phyloP scores from a whole-genome alignment of 2,113 vertebrate genomes.

The Sapajus apella region DNA sequence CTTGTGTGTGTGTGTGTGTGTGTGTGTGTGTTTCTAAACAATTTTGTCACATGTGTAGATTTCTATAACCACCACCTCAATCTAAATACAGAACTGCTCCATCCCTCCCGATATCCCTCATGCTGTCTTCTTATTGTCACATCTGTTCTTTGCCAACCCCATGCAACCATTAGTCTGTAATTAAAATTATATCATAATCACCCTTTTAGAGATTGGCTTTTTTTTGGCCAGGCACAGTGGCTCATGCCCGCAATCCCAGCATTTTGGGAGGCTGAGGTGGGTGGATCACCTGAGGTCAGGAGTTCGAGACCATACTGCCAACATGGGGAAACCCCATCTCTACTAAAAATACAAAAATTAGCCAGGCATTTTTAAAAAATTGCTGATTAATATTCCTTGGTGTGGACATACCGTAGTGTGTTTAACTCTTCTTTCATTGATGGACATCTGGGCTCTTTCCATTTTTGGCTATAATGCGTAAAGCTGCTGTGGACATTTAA shows the following conservation, averaged over 20 bases:
- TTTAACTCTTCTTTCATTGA: not conserved
- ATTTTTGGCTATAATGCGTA: not conserved
- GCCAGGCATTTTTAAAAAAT: too few relatives aligned
- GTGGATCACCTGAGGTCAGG: too few relatives aligned
- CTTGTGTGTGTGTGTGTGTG: not conserved
- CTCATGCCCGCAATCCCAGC: too few relatives aligned
- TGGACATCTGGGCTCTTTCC: not conserved
- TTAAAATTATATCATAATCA: rapidly evolving
- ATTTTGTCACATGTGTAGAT: too few relatives aligned
- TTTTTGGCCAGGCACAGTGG: not conserved
- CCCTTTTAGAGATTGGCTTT: not conserved
- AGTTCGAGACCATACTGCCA: too few relatives aligned
- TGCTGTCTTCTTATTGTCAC: rapidly evolving
- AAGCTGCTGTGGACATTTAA: not conserved
- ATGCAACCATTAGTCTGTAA: not conserved
- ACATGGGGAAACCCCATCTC: too few relatives aligned
- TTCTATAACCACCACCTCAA: not conserved
- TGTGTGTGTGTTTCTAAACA: not conserved
- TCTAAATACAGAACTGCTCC: not conserved
- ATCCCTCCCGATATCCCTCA: rapidly evolving
- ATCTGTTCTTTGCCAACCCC: rapidly evolving
- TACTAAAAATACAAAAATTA: too few relatives aligned
- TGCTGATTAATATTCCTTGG: not conserved
- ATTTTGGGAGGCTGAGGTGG: too few relatives aligned
- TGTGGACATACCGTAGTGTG: rapidly evolving